These are phyloP conservation scores for Fabriciana adippe DNA, from an alignment of 2,888 invertebrate species.

Conservation along the genomic window DNA sequence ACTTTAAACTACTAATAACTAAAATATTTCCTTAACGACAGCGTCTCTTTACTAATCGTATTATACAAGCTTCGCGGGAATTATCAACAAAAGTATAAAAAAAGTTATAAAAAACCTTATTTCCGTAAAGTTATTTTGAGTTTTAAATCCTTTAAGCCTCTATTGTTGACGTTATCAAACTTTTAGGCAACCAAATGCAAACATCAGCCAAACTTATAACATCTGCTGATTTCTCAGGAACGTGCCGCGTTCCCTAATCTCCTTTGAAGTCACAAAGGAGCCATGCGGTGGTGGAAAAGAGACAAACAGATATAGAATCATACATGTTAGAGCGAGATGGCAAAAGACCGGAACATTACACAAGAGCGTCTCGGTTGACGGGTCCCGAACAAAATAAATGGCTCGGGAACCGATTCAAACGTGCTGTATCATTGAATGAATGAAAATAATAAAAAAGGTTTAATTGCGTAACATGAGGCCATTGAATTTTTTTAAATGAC, in stretches of 20 bases:
- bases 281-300: conserved; percentile 58
- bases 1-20: background rate
- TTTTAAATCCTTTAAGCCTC: conserved; percentile 44
- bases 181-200: conserved; percentile 58
- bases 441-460: conserved; percentile 65
- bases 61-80: conserved; percentile 5
- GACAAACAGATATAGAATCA: conserved; percentile 44
- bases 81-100: conserved; percentile 14
- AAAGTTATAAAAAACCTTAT: background rate
- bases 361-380: conserved; percentile 77
- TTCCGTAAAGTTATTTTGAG: conserved; percentile 25
- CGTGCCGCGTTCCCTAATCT: conserved; percentile 78
- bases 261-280: conserved; percentile 65
- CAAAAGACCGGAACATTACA: conserved; percentile 71
- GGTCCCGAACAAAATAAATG: conserved; percentile 78
- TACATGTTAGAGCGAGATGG: conserved; percentile 47
- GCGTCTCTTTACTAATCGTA: conserved; percentile 7
- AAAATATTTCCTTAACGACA: background rate
- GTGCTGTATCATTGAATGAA: conserved; percentile 71
- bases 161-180: conserved; percentile 61
- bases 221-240: conserved; percentile 80
- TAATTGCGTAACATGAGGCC: conserved; percentile 72
- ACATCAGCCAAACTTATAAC: conserved; percentile 63
- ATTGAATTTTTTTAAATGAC: conserved; percentile 47
- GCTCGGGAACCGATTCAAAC: conserved; percentile 73